phyloP scores from a whole-genome alignment of 2,797 vertebrate species.

The Basileuterus tristriatus region DNA sequence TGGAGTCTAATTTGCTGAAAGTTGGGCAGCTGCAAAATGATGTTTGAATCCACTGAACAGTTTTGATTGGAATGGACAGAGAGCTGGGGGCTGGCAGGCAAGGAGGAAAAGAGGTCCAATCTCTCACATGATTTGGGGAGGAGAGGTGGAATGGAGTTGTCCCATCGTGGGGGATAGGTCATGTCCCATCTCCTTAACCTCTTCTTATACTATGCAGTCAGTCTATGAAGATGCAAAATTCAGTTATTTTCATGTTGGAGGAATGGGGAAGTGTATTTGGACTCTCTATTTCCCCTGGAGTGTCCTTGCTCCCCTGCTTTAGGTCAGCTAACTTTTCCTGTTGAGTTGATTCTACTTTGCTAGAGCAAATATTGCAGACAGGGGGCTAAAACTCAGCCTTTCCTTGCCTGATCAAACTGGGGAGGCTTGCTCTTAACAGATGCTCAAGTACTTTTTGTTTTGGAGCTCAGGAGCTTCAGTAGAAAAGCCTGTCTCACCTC shows the following conservation, averaged over 20 bases:
- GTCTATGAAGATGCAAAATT: not conserved
- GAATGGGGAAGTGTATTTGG: not conserved
- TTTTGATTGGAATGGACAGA: not conserved
- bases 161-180: not conserved
- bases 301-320: not conserved
- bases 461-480: not conserved
- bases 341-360: not conserved
- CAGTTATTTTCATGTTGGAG: not conserved
- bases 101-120: not conserved
- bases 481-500: not conserved
- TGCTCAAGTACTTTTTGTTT: not conserved
- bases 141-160: not conserved
- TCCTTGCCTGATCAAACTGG: not conserved
- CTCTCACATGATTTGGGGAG: not conserved
- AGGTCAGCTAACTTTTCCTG: not conserved
- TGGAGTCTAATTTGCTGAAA: not conserved
- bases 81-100: accelerated
- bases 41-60: not conserved
- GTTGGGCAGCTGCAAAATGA: not conserved
- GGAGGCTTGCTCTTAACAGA: not conserved
- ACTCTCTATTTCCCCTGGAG: not conserved
- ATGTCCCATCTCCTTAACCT: not conserved
- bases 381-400: not conserved
- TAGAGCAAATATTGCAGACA: not conserved
- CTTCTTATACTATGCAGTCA: not conserved